Evolutionary conservation across 2,797 vertebrate species (phyloP), one percentile per base, ranked within the genome.

Genomic region (Onychomys leucogaster): DNA sequence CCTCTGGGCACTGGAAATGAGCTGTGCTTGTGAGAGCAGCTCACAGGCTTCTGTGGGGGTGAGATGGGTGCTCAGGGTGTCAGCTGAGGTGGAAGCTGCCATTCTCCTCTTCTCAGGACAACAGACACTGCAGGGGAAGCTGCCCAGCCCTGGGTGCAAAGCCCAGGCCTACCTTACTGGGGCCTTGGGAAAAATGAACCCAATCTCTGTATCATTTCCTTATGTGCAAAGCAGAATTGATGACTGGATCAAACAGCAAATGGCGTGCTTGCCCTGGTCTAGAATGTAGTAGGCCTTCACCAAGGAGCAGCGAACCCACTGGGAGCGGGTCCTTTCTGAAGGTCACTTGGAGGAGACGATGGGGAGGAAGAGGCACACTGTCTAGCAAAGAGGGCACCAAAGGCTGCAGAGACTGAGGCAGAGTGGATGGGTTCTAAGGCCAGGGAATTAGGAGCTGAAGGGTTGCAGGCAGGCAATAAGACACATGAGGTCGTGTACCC

Each of bases 281-380:
- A 41, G 67, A 67, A 8, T 41, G n/a, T 16, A 32, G n/a, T 2
- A 29, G 85, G 65, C 34, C 55, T 69, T 55, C 14, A 2, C 34
- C 46, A 55, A 37, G 7, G 21, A 32, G 29, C 11, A 14, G 41
- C 0, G 0, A 5, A 21, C 5, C 8, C 29, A 10, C 46, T 0
- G 7, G 59, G 19, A 8, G 3, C 41, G 0, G 2, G 52, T 8
- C 41, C 16, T 13, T 73, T 75, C 46, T 23, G 83, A 32, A 71
- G 77, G 59, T 2, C 6, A 23, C 0, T 1, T 19, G 49, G 16
- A 25, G 8, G 49, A 14, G 41, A 9, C 3, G 21, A 8, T 9
- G 12, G 1, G 71, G 29, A 34, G 32, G 19, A 19, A 0, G 4
- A 10, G 5, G 12, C 9, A 5, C 6, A 29, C 0, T 0, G 29